phyloP scores from a whole-genome alignment of 2,113 vertebrate genomes.

The Clinocottus analis region DNA sequence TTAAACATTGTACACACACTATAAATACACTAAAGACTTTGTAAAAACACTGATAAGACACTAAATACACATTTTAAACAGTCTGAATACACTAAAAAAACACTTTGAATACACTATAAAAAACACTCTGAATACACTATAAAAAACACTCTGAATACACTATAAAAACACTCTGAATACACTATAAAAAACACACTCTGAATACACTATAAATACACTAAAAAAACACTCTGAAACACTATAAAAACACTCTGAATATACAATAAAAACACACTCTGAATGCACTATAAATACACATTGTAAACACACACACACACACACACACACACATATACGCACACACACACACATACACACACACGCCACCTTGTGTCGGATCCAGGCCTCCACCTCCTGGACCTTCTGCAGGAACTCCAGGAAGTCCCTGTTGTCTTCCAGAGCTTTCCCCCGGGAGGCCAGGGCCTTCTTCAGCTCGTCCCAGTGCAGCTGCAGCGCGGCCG shows the following conservation, averaged over 20 bases:
- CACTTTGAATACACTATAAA: too few species aligned
- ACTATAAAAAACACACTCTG: too few species aligned
- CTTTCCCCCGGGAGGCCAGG: constrained; percentile 81
- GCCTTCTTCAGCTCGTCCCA: constrained; percentile 88
- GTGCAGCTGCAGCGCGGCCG: constrained; percentile 74
- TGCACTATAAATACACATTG: not conserved
- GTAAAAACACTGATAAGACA: too few species aligned
- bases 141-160: too few species aligned
- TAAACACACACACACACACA: not conserved
- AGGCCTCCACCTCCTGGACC: constrained; percentile 89
- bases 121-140: too few species aligned
- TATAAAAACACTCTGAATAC: too few species aligned
- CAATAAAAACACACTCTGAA: not conserved
- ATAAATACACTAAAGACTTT: not conserved
- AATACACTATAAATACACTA: not conserved
- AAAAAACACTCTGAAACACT: too few species aligned
- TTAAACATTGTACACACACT: not conserved
- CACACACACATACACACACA: too few species aligned
- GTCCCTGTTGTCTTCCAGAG: constrained; percentile 86
- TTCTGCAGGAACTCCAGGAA: constrained; percentile 91
- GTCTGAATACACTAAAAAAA: too few species aligned
- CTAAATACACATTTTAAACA: too few species aligned
- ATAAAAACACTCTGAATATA: not conserved
- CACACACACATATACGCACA: not conserved
- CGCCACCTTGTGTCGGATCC: constrained; percentile 91